A percentile compares a stretch with the other conserved stretches of the same genome.
Evolutionary conservation across 1,140 invertebrate genomes (phyloP).

Genomic region (Aphaenogaster rudis): DNA sequence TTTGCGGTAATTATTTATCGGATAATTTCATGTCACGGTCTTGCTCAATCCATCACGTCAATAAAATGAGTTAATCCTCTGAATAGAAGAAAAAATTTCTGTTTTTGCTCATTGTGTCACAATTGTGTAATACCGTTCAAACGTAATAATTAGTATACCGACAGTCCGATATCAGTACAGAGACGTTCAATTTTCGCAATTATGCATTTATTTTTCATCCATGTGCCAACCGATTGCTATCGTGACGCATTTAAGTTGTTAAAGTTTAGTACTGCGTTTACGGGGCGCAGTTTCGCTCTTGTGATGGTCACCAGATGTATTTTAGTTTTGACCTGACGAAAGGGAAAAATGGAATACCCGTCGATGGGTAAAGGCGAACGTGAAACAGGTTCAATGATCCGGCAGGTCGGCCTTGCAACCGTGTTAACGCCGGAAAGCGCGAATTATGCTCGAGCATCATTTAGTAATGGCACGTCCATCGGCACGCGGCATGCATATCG

Average conservation of each 20-base stretch:
- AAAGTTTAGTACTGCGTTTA: background rate
- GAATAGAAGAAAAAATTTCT: background rate
- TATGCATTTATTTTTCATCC: background rate
- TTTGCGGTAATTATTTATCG: background rate
- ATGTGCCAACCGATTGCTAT: background rate
- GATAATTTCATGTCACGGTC: background rate
- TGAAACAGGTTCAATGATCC: slow-evolving; percentile 17
- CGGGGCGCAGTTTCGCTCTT: background rate
- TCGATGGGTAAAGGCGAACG: background rate
- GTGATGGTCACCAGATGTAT: background rate
- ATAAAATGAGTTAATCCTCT: background rate
- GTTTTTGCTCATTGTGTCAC: background rate
- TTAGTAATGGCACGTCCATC: slow-evolving; percentile 13
- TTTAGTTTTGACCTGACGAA: background rate
- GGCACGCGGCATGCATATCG: background rate
- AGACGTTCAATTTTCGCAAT: slow-evolving; percentile 32
- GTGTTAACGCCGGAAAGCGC: background rate
- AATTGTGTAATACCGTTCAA: slow-evolving; percentile 13
- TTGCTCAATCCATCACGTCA: slow-evolving; percentile 17
- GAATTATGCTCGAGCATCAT: slow-evolving; percentile 13
- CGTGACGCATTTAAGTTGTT: background rate
- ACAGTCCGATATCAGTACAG: background rate
- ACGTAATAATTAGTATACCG: background rate
- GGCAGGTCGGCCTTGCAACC: background rate
- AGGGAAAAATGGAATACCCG: slow-evolving; percentile 4